Conservation (phyloP, 1,140 invertebrate species). For the Drosophila chauvacae region DNA sequence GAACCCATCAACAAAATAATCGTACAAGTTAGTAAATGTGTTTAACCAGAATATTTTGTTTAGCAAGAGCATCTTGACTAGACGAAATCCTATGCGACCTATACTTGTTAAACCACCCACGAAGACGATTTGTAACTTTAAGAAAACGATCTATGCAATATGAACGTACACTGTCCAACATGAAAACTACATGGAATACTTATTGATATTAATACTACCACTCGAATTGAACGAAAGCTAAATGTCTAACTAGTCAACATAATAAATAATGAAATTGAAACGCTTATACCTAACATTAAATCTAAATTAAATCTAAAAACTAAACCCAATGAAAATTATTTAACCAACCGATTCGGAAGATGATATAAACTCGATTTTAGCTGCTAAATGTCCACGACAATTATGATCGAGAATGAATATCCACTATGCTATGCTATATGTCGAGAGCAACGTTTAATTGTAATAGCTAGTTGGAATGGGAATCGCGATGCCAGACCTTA, state of each 20-base stretch:
- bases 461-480: constrained; percentile 21
- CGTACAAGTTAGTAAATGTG: constrained; percentile 22
- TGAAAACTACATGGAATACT: constrained; percentile 21
- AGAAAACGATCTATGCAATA: constrained; percentile 62
- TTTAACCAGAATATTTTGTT: constrained; percentile 26
- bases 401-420: constrained; percentile 34
- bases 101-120: constrained; percentile 71
- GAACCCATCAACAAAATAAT: constrained; percentile 25
- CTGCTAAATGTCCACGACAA: constrained; percentile 56
- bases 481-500: constrained; percentile 7
- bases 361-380: constrained; percentile 51
- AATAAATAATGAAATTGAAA: constrained; percentile 75
- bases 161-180: constrained; percentile 68
- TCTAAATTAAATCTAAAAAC: constrained; percentile 9
- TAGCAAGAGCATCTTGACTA: constrained; percentile 33
- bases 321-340: constrained; percentile 38
- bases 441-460: constrained; percentile 13
- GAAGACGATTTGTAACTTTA: constrained; percentile 49
- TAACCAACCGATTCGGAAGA: constrained; percentile 47
- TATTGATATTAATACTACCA: constrained; percentile 49
- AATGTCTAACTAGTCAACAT: constrained; percentile 74
- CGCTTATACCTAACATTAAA: constrained; percentile 61
- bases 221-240: constrained; percentile 40
- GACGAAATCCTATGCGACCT: constrained; percentile 59
- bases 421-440: constrained; percentile 46